phyloP scores from a whole-genome alignment of 2,797 vertebrate species.

The Rhynchotus rufescens region DNA sequence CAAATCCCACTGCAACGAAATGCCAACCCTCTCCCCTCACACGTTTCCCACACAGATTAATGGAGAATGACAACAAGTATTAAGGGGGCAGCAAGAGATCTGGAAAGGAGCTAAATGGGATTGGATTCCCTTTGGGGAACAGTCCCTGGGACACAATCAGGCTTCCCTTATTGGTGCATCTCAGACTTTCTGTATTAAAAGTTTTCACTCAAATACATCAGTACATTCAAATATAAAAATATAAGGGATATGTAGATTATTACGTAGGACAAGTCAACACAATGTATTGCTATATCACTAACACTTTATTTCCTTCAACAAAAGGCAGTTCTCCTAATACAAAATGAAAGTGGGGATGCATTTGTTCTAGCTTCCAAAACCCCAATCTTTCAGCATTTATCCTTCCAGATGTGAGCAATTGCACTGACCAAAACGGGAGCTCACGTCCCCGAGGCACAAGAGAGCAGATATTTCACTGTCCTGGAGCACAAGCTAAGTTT shows the following conservation, averaged over 20 bases:
- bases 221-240: not conserved
- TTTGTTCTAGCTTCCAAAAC: not conserved
- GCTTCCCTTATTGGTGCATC: not conserved
- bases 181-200: not conserved
- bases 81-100: not conserved
- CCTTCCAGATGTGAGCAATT: not conserved
- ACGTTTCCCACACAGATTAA: not conserved
- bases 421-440: not conserved
- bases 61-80: not conserved
- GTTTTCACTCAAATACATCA: not conserved
- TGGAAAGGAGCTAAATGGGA: not conserved
- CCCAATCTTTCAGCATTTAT: not conserved
- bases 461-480: not conserved
- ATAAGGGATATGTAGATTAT: not conserved
- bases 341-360: not conserved
- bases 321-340: not conserved
- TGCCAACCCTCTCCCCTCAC: not conserved
- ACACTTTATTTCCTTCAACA: not conserved
- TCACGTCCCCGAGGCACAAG: not conserved
- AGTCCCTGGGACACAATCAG: not conserved
- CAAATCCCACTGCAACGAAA: not conserved
- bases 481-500: not conserved
- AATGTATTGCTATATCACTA: not conserved
- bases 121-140: not conserved
- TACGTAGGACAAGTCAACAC: not conserved